These are phyloP conservation scores for Copidosoma aretas DNA, from an alignment of 2,888 invertebrate genomes.

Conservation along the genomic window DNA sequence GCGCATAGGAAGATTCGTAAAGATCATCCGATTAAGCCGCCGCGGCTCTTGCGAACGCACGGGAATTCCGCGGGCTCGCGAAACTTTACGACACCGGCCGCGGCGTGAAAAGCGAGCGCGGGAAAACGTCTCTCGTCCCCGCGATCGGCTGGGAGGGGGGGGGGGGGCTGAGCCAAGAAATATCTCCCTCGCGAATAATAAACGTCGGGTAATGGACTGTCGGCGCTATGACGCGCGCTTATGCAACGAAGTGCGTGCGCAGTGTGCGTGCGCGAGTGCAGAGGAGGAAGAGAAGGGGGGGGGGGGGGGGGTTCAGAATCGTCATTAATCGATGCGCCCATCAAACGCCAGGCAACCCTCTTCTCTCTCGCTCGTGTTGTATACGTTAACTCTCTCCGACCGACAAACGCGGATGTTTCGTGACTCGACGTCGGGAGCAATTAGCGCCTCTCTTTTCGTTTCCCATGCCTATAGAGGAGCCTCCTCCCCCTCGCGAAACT, in stretches of 20 bases:
- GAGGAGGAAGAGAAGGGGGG: too few species aligned
- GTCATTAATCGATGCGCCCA: slow-evolving; percentile 11
- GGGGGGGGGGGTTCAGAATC: background rate
- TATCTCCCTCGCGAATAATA: background rate
- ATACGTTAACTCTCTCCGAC: background rate
- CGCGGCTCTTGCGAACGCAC: background rate
- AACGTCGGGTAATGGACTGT: background rate
- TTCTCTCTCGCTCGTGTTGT: background rate
- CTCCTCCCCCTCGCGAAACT: slow-evolving; percentile 1
- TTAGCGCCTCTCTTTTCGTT: slow-evolving; percentile 22
- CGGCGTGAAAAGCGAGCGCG: background rate
- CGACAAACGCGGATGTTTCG: background rate
- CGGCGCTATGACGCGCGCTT: too few species aligned
- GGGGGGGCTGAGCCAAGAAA: background rate
- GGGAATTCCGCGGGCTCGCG: background rate
- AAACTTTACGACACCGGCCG: background rate
- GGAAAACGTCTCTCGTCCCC: too few species aligned
- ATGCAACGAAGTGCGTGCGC: too few species aligned
- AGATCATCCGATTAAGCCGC: background rate
- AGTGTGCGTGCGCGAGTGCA: too few species aligned
- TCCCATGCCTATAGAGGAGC: slow-evolving; percentile 4
- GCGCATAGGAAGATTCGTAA: background rate
- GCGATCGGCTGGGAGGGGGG: background rate
- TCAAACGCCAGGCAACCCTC: background rate
- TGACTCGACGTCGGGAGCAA: slow-evolving; percentile 12